Evolutionary conservation across 2,888 invertebrate species (phyloP).

Genomic region (Chymomyza procnemis): DNA sequence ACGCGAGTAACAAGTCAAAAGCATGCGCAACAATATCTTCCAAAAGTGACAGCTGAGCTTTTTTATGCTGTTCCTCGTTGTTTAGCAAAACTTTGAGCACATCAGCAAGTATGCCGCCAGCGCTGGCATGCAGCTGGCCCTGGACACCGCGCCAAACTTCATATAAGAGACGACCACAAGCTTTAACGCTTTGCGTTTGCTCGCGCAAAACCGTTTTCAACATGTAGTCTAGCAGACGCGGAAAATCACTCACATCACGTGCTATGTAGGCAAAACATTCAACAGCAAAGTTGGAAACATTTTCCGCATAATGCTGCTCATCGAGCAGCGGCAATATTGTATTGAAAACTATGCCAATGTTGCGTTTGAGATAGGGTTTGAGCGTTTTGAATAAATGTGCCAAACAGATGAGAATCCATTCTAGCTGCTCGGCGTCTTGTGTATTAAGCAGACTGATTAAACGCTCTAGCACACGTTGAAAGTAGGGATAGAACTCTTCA

Average conservation of each 20-base stretch:
- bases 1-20: slow-evolving; percentile 82
- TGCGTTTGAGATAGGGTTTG: slow-evolving; percentile 89
- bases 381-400: slow-evolving; percentile 94
- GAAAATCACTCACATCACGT: slow-evolving; percentile 90
- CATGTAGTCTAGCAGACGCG: slow-evolving; percentile 85
- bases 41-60: slow-evolving; percentile 54
- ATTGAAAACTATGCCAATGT: slow-evolving; percentile 86
- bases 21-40: slow-evolving; percentile 84
- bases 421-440: slow-evolving; percentile 90
- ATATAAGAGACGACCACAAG: slow-evolving; percentile 92
- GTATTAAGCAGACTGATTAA: slow-evolving; percentile 86
- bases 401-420: slow-evolving; percentile 90
- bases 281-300: slow-evolving; percentile 95
- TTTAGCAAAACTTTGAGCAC: slow-evolving; percentile 82
- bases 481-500: slow-evolving; percentile 92
- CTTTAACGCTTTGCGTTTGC: slow-evolving; percentile 86
- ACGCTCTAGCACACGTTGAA: slow-evolving; percentile 86
- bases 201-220: slow-evolving; percentile 83
- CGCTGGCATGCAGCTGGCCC: slow-evolving; percentile 91
- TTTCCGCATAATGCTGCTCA: slow-evolving; percentile 85
- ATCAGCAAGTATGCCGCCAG: slow-evolving; percentile 84
- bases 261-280: slow-evolving; percentile 97
- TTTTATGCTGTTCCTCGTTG: slow-evolving; percentile 48
- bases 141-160: slow-evolving; percentile 91
- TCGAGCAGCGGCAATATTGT: slow-evolving; percentile 87